Evolutionary conservation across 2,888 invertebrate genomes (phyloP), one percentile per base, ranked within the genome.

Genomic region (Charanyca ferruginea): DNA sequence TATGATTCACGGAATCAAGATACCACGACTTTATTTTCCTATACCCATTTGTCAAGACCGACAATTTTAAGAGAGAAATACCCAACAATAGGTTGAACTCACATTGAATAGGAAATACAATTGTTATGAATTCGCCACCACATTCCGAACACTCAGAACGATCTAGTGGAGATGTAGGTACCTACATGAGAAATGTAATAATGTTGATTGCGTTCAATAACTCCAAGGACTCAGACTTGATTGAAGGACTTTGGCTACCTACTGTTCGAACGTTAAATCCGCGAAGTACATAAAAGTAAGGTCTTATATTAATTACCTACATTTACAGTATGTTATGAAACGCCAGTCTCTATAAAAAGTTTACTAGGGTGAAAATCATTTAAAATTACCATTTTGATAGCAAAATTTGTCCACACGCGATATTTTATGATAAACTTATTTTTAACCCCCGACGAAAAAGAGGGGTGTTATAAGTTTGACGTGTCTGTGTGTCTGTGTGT

Each of bases 171-270:
- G 47, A 54, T 45, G 49, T 60, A 61, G 53, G 58, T 51, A 73
- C 38, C 13, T 38, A 38, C 32, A 60, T 54, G 60, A 48, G 54
- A 71, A 58, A 72, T 35, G 49, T 72, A 72, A 77, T 73, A 67
- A 73, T 61, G 60, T 66, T 72, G 65, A 74, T 80, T 67, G 69
- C 63, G 64, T 49, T 77, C 78, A 62, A 80, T 80, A 83, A 67
- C 58, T 66, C 55, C 51, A 69, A 73, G 60, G 80, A 23, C 59
- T 55, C 57, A 42, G 47, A 18, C 52, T 64, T 66, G 67, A 74
- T 83, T 77, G 81, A 76, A 72, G 69, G 78, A 64, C 47, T 73
- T 68, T 47, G 55, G 48, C 47, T 49, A 51, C 38, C 47, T 49
- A 53, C 38, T 71, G 66, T 67, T 76, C 49, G 58, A 51, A 54